Evolutionary conservation across 2,797 vertebrate species (phyloP).

Genomic region (Crypturellus tataupa): DNA sequence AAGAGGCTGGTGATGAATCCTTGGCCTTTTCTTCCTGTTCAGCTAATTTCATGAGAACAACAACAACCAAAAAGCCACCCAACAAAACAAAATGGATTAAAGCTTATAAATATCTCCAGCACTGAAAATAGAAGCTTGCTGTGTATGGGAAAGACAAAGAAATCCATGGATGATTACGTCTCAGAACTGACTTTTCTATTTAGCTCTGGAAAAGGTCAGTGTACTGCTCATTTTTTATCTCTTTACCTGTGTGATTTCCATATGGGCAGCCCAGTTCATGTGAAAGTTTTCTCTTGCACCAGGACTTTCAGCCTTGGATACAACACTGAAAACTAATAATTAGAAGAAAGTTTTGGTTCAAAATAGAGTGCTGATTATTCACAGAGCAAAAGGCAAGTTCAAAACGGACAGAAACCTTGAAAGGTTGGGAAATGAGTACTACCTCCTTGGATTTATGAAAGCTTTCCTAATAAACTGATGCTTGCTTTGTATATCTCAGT

Average conservation of each 20-base stretch:
- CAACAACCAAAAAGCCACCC: not conserved
- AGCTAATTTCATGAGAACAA: not conserved
- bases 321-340: not conserved
- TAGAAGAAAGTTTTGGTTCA: not conserved
- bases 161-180: not conserved
- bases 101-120: not conserved
- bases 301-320: not conserved
- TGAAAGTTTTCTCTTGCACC: not conserved
- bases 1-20: not conserved
- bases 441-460: rapidly evolving
- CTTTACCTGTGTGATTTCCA: not conserved
- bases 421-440: not conserved
- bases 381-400: not conserved
- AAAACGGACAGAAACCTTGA: not conserved
- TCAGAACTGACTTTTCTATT: not conserved
- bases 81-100: not conserved
- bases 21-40: not conserved
- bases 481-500: not conserved
- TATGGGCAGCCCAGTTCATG: not conserved
- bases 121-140: not conserved
- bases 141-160: not conserved
- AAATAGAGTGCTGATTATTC: not conserved
- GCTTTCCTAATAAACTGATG: not conserved
- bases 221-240: not conserved
- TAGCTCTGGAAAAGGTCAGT: not conserved